Evolutionary conservation across 2,113 vertebrate genomes (phyloP).

Genomic region (Mionectes macconnelli): DNA sequence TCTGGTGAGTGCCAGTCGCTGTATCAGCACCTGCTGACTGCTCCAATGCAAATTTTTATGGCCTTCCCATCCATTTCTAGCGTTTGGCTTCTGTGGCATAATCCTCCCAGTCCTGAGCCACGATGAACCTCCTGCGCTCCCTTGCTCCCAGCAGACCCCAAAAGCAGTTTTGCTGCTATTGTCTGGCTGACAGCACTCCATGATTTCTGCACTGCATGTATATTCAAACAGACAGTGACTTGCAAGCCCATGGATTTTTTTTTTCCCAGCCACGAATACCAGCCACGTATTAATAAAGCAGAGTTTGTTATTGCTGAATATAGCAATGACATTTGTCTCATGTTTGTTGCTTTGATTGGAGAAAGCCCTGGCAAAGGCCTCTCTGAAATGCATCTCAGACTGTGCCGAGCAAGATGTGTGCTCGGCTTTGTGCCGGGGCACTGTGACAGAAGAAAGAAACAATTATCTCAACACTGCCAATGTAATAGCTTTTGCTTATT

Average conservation of each 20-base stretch:
- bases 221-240: background rate
- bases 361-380: background rate
- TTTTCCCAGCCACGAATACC: background rate
- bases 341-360: background rate
- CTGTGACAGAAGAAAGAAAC: background rate
- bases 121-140: accelerated
- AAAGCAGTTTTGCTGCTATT: background rate
- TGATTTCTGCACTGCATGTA: background rate
- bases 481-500: background rate
- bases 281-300: accelerated
- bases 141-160: background rate
- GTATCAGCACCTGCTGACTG: background rate
- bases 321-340: background rate
- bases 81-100: background rate
- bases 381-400: background rate
- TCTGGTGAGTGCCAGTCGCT: background rate
- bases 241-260: background rate
- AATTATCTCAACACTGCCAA: background rate
- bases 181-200: background rate
- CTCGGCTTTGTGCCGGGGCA: background rate
- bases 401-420: background rate
- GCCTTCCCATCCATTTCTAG: accelerated
- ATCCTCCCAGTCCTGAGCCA: accelerated
- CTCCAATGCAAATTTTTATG: background rate
- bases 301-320: background rate